Base-by-base conservation (phyloP, 2,888 invertebrate genomes). In the Catocala nupta region DNA sequence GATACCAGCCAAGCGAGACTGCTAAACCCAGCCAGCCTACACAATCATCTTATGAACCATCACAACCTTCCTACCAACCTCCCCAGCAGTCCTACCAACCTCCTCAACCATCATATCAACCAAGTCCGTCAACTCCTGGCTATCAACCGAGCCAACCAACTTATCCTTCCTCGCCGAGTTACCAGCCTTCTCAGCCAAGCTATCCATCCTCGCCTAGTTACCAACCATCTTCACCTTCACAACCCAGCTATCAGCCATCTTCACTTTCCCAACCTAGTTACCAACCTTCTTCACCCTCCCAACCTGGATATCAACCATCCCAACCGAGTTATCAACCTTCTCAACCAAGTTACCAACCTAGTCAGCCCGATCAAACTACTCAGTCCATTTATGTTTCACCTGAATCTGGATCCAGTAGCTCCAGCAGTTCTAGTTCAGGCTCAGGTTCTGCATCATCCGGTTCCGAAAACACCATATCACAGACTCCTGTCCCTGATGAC, bases 401-500 rank as follows among this genome's bases (percentile, higher is more conserved):
- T 49, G 61, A 59, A 42, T 12, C 42, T 12, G 57, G 58, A 16
- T 55, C 45, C 12, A 62, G 55, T n/a, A 36, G 59, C 13, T 55
- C 64, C 5, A 62, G 45, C 13, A 45, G 61, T 25, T 63, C 78
- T 0, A 50, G 10, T 33, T 62, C 68, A 1, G 56, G 59, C 8
- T 63, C 68, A 34, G 64, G 71, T 12, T 56, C 39, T 7, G 60
- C 61, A 16, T 54, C 67, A 53, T 61, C 68, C 16, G 66, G 63
- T 13, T 54, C 53, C 13, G 73, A 76, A 16, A 63, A 51, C 10
- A 55, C 67, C 33, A 52, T 58, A 34, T 73, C 77, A 13, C 75
- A 80, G 58, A 79, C 74, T 5, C 74, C 81, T 53, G 50, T 59
- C 5, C 67, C 80, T 47, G 79, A 80, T 47, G 95, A 94, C n/a